phyloP scores from a whole-genome alignment of 2,797 vertebrate genomes.

The Acestrorhynchus altus region DNA sequence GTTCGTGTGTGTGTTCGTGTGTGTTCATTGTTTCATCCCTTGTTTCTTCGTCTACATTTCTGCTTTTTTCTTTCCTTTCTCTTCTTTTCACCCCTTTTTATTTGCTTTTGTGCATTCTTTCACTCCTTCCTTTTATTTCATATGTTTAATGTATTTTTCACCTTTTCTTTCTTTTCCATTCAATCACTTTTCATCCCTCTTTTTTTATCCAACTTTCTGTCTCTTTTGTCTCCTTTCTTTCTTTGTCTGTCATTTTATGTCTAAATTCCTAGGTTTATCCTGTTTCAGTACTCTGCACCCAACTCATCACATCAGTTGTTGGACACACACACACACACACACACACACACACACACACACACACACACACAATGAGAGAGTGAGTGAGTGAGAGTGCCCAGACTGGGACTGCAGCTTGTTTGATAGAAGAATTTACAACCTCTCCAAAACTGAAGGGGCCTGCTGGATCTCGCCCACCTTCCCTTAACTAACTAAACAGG shows the following conservation, averaged over 20 bases:
- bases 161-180: too few relatives aligned
- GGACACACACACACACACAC: neutral
- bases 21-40: neutral
- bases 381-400: neutral
- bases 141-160: too few relatives aligned
- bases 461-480: constrained; percentile 9
- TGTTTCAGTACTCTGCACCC: neutral
- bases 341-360: neutral
- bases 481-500: constrained; percentile 34
- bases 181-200: too few relatives aligned
- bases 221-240: neutral
- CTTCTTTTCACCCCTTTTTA: neutral
- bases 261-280: neutral
- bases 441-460: constrained; percentile 7
- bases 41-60: neutral
- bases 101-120: too few relatives aligned
- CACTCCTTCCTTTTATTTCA: too few relatives aligned
- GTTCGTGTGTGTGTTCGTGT: too few relatives aligned
- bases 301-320: neutral
- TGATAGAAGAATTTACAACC: constrained; percentile 37
- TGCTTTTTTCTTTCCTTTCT: neutral
- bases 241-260: neutral
- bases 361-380: too few relatives aligned
- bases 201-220: too few relatives aligned
- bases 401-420: neutral